Evolutionary conservation across 2,888 invertebrate genomes (phyloP).

Genomic region (Petrophora chlorosata): DNA sequence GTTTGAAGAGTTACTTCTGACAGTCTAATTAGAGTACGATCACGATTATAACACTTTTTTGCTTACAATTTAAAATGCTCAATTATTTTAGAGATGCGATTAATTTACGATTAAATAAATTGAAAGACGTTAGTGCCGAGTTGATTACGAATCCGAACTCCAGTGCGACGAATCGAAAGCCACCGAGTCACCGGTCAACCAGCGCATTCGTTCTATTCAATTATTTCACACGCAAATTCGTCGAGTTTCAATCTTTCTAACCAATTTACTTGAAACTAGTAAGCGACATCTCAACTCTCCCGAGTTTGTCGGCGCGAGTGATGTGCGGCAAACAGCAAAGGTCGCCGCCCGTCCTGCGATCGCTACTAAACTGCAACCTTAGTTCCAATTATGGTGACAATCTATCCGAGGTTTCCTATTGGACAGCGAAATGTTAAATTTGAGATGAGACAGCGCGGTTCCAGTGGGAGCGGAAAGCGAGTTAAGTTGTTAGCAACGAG

Average conservation of each 20-base stretch:
- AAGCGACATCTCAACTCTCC: constrained; percentile 13
- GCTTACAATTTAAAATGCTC: constrained; percentile 1
- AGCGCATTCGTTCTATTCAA: too few species aligned
- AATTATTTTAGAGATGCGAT: constrained; percentile 3
- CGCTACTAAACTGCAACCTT: constrained; percentile 27
- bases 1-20: constrained; percentile 27
- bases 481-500: too few species aligned
- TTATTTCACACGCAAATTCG: too few species aligned
- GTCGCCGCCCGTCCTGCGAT: constrained; percentile 27
- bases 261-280: background rate
- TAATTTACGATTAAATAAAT: too few species aligned
- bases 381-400: constrained; percentile 59
- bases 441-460: constrained; percentile 29
- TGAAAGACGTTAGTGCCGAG: too few species aligned
- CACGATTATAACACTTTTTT: constrained; percentile 17
- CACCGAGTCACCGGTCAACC: too few species aligned
- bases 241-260: background rate
- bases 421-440: constrained; percentile 53
- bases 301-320: constrained; percentile 2
- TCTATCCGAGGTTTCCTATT: constrained; percentile 49
- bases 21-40: constrained; percentile 26
- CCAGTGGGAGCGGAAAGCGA: constrained; percentile 18
- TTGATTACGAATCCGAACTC: too few species aligned
- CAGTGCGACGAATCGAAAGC: too few species aligned
- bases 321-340: constrained; percentile 27